Evolutionary conservation across 2,113 vertebrate genomes (phyloP), one percentile per base, ranked within the genome.

Genomic region (Eurypyga helias): DNA sequence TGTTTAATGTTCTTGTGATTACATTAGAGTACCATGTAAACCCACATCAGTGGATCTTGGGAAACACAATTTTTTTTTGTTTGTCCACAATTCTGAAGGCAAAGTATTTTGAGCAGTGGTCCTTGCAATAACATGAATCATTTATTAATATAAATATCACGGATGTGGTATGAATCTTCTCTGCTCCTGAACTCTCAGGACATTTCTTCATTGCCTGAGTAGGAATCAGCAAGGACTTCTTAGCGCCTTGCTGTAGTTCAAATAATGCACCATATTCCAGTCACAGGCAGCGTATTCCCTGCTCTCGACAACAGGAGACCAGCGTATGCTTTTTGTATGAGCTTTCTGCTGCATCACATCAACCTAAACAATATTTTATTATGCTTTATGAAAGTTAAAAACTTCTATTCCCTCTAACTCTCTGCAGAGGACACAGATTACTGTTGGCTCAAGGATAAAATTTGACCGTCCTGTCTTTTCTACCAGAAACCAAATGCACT

Each of bases 1-100:
- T 89, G 92, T 95, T 97, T 98, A 97, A 98, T 96, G 96, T 98
- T 93, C 97, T 95, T 89, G 86, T 94, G 95, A 97, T 98, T 97
- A 96, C 96, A 92, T 97, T 93, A 92, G 96, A 94, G 95, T 81
- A 58, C 73, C 13, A 7, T 73, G 97, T 91, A 93, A 96, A 89
- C 95, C 92, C 86, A 57, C 85, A 69, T 94, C 77, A 45, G 69
- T 48, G 87, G 90, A 95, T 94, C 77, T 79, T 89, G 67, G 76
- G 92, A 95, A 89, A 77, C 65, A 51, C 38, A 49, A 9, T 38
- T 58, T 90, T 82, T 94, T 92, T 66, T 86, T 96, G 89, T 96
- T 94, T 94, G 92, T 95, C 89, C 95, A 57, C 45, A 49, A 7
- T 87, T 93, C 90, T 95, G 54, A 88, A 90, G 91, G 89, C 95